phyloP scores from a whole-genome alignment of 2,888 invertebrate species.

The Bimastos eiseni region DNA sequence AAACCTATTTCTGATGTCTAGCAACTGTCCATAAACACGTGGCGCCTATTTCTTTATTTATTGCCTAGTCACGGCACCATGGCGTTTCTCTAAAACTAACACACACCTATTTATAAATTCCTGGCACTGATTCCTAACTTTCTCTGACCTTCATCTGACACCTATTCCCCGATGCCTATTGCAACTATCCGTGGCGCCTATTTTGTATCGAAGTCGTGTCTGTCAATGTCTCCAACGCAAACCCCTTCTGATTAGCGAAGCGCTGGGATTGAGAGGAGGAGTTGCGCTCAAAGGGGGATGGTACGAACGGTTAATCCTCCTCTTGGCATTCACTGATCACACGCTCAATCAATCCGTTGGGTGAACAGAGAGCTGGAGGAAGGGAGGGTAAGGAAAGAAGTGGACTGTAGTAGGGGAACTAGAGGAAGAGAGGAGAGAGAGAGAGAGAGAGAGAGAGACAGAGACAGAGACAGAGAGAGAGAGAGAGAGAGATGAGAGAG shows the following conservation, averaged over 20 bases:
- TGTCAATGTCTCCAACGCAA: not conserved
- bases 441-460: not conserved
- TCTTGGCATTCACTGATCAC: not conserved
- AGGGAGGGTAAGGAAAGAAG: not conserved
- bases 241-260: not conserved
- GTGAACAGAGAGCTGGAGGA: not conserved
- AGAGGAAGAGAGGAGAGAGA: not conserved
- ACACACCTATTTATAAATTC: no score
- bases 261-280: not conserved
- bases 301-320: not conserved
- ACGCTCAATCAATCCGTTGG: not conserved
- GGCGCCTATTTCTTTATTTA: no score
- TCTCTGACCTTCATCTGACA: no score
- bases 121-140: no score
- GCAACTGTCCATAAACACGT: no score
- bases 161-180: no score
- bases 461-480: not conserved
- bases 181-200: no score
- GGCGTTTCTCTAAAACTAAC: no score
- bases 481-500: not conserved
- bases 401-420: not conserved
- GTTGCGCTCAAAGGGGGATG: not conserved
- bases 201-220: not conserved
- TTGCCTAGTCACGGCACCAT: no score
- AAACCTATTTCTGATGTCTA: no score